Evolutionary conservation across 2,113 vertebrate species (phyloP), one percentile per base, ranked within the genome.

Genomic region (Pedionomus torquatus): DNA sequence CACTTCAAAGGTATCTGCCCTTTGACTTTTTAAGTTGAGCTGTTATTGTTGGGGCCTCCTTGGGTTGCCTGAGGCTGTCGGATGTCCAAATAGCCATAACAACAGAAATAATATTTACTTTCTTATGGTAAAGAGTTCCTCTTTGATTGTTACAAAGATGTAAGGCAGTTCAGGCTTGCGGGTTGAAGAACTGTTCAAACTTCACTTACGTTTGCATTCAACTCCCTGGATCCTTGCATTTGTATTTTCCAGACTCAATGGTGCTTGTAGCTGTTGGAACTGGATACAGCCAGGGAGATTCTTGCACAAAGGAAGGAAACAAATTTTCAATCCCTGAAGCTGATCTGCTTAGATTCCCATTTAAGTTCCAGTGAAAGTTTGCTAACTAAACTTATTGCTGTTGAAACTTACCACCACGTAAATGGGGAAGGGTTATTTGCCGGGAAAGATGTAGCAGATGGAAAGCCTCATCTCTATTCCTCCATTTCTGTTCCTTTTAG

Each of bases 61-160:
- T 79, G 48, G 15, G 25, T 93, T 92, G 77, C 83, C 65, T 76
- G 44, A 79, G 92, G 80, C 83, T 92, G 82, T 97, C 81, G 39
- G 41, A 87, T 96, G 89, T 92, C 69, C 52, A 61, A 68, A 92
- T 76, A 93, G 61, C 86, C 61, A 12, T 90, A 95, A 87, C 57
- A 87, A 78, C 55, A 95, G 72, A 89, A 97, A 95, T 89, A 95
- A 94, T 93, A 93, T 79, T 95, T 93, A 44, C 92, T 94, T 92
- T 94, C 11, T 44, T 93, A 89, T 91, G 91, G 41, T 93, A 89
- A 95, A 87, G 87, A 76, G 65, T 78, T 87, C 16, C 55, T 76
- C 8, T 72, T 82, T 64, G 43, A 61, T 84, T 87, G 52, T 77
- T 84, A 41, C 17, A 44, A 78, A 68, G 76, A 31, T 30, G 24